Evolutionary conservation across 2,888 invertebrate genomes (phyloP).

Genomic region (Pogonocherus hispidulus): DNA sequence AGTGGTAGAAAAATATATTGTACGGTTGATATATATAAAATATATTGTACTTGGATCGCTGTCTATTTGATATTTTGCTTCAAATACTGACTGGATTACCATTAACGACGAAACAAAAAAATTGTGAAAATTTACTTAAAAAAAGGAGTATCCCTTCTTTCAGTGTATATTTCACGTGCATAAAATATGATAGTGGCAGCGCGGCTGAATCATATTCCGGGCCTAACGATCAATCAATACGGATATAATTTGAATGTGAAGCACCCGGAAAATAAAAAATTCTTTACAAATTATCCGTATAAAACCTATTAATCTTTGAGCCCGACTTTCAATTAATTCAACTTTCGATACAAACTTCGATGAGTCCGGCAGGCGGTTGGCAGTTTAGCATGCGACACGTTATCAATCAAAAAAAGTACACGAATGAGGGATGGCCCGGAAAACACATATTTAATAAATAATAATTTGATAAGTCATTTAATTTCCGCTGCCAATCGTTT

Average conservation of each 20-base stretch:
- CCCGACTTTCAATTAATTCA: slow-evolving; percentile 17
- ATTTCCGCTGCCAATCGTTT: too few species aligned
- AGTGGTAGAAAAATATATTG: too few species aligned
- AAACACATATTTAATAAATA: not conserved
- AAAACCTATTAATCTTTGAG: slow-evolving; percentile 22
- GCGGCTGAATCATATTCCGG: not conserved
- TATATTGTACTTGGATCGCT: too few species aligned
- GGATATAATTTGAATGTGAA: slow-evolving; percentile 13
- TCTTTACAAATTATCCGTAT: slow-evolving; percentile 13
- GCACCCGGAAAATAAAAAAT: slow-evolving; percentile 15
- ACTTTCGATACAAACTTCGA: slow-evolving; percentile 2
- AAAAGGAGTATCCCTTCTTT: not conserved
- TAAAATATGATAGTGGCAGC: too few species aligned
- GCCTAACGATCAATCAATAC: slow-evolving; percentile 17
- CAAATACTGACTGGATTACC: too few species aligned
- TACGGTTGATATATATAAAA: too few species aligned
- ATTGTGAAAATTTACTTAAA: too few species aligned
- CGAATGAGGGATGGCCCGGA: not conserved
- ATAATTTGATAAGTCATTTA: too few species aligned
- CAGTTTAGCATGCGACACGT: not conserved
- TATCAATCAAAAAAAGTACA: slow-evolving; percentile 1
- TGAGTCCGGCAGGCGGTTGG: not conserved
- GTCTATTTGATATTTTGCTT: too few species aligned
- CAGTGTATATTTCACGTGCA: not conserved
- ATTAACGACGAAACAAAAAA: too few species aligned